These are phyloP conservation scores for Reticulitermes lucifugus DNA, from an alignment of 2,888 invertebrate species.

Conservation along the genomic window DNA sequence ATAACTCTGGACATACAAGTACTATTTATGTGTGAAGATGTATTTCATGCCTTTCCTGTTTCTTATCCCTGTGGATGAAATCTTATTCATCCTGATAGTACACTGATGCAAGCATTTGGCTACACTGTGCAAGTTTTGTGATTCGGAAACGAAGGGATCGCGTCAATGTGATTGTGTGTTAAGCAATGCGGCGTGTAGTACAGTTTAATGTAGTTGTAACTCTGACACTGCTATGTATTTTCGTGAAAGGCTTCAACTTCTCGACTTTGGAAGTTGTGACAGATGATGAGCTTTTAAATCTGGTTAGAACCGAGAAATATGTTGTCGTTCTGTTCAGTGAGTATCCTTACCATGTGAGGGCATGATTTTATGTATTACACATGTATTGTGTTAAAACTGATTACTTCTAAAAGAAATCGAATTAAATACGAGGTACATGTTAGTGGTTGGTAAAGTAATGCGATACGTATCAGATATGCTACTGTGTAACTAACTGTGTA, in stretches of 20 bases:
- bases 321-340: constrained; percentile 85
- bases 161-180: neutral
- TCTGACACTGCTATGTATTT: neutral
- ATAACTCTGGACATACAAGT: too few species aligned
- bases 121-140: neutral
- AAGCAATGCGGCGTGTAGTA: neutral
- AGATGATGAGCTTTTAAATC: constrained; percentile 82
- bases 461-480: too few species aligned
- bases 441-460: neutral
- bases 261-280: constrained; percentile 70
- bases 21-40: too few species aligned
- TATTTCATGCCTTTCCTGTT: too few species aligned
- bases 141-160: neutral
- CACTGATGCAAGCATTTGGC: neutral
- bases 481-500: too few species aligned
- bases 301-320: constrained; percentile 82
- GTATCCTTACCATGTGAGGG: constrained; percentile 60
- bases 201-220: neutral
- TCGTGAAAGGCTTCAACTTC: neutral
- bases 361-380: neutral
- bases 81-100: too few species aligned
- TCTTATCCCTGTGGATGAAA: too few species aligned
- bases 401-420: too few species aligned
- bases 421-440: neutral
- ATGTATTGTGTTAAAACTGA: neutral